Evolutionary conservation across 2,888 invertebrate genomes (phyloP).

Genomic region (Labia minor): DNA sequence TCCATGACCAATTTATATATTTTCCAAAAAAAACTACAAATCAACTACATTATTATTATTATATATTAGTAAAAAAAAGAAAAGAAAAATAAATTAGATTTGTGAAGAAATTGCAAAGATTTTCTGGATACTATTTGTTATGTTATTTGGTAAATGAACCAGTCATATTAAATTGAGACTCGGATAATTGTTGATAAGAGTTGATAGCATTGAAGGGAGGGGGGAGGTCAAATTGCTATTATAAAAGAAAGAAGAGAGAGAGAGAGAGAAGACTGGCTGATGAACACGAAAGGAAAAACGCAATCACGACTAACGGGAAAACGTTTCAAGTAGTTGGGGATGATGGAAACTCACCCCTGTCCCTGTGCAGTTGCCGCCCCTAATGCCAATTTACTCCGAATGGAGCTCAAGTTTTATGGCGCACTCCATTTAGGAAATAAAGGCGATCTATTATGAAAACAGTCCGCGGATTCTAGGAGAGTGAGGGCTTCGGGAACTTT

Average conservation of each 20-base stretch:
- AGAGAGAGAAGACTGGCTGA: background rate
- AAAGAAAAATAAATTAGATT: too few relatives aligned
- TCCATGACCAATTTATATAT: too few relatives aligned
- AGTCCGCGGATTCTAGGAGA: background rate
- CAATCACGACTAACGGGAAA: background rate
- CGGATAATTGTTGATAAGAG: background rate
- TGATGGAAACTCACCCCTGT: slow-evolving; percentile 3
- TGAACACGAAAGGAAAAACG: background rate
- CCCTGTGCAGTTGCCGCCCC: background rate
- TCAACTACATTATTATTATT: too few relatives aligned
- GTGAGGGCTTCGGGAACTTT: background rate
- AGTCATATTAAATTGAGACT: too few relatives aligned
- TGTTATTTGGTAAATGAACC: too few relatives aligned
- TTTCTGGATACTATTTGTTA: too few relatives aligned
- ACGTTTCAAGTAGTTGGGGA: background rate
- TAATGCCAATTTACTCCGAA: slow-evolving; percentile 3
- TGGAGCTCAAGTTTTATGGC: slow-evolving; percentile 1
- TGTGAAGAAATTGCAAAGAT: too few relatives aligned
- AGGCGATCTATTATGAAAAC: slow-evolving; percentile 13
- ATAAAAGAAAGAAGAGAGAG: background rate
- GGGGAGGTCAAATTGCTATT: background rate
- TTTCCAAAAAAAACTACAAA: too few relatives aligned
- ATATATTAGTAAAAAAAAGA: too few relatives aligned
- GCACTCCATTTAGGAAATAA: slow-evolving; percentile 1
- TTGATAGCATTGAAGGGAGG: background rate